Conservation (phyloP, 1,140 invertebrate species). For the Nasonia vitripennis region DNA sequence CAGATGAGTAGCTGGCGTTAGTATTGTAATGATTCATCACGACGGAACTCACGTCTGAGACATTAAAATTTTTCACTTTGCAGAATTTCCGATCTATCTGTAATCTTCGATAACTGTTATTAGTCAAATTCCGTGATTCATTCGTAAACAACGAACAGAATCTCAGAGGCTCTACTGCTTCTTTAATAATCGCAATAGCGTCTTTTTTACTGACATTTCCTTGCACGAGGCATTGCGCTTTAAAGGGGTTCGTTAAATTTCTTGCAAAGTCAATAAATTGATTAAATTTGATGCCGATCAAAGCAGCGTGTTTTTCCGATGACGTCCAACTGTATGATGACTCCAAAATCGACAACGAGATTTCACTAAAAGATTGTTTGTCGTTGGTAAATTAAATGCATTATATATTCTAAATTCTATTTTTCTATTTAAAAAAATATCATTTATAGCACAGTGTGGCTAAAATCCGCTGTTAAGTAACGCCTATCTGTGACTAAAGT, state of each 20-base stretch:
- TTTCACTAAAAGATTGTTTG: conserved; percentile 74
- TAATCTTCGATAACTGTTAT: conserved; percentile 77
- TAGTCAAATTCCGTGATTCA: conserved; percentile 63
- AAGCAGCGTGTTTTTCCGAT: conserved; percentile 79
- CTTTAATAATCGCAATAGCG: conserved; percentile 76
- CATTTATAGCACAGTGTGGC: no score
- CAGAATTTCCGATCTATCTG: conserved; percentile 78
- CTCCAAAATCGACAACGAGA: conserved; percentile 79
- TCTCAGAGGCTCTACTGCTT: conserved; percentile 59
- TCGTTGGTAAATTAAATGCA: no score
- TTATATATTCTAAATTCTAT: no score
- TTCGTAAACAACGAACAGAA: conserved; percentile 58
- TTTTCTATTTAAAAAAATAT: no score
- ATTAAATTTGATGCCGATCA: conserved; percentile 78
- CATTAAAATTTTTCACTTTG: conserved; percentile 82
- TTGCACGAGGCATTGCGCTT: conserved; percentile 83
- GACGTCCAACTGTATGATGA: conserved; percentile 78
- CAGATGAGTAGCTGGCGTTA: conserved; percentile 76
- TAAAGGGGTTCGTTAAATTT: conserved; percentile 78
- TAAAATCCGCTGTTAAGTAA: no score
- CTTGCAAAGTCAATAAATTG: conserved; percentile 78
- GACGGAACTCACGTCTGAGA: conserved; percentile 86
- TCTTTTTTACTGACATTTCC: conserved; percentile 82
- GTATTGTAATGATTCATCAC: conserved; percentile 94
- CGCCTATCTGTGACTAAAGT: no score